A percentile compares a stretch with the other conserved stretches of the same genome.
Conservation (phyloP, 2,113 vertebrate species). For the Sebastes schlegelii region DNA sequence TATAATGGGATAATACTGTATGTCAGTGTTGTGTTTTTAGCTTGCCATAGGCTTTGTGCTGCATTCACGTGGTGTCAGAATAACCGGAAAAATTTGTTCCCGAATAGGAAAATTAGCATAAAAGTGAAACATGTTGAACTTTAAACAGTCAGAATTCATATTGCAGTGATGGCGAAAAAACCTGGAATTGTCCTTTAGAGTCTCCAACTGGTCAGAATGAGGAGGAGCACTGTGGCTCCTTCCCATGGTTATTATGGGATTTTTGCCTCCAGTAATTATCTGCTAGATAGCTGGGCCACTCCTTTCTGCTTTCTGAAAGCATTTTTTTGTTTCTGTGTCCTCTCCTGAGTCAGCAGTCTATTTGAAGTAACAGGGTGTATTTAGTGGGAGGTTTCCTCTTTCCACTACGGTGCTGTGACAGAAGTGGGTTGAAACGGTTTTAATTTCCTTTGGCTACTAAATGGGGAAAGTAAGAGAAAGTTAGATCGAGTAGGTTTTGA, state of each 20-base stretch:
- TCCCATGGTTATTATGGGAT: conserved; percentile 54
- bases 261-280: conserved; percentile 61
- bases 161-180: not conserved
- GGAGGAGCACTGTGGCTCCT: conserved; percentile 45
- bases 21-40: not conserved
- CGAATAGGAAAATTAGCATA: no score
- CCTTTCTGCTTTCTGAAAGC: conserved; percentile 42
- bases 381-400: conserved; percentile 31
- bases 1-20: not conserved
- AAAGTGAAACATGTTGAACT: no score
- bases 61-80: no score
- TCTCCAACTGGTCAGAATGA: conserved; percentile 11
- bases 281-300: conserved; percentile 49
- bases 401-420: conserved; percentile 4
- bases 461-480: not conserved
- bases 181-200: not conserved
- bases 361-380: conserved; percentile 31
- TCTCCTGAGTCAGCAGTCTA: conserved; percentile 6
- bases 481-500: not conserved
- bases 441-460: not conserved
- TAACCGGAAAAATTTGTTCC: no score
- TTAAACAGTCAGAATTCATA: not conserved
- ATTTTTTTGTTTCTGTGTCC: not conserved
- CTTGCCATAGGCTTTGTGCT: no score
- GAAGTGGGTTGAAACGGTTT: conserved; percentile 15